These are phyloP conservation scores for Drosophila colorata DNA, from an alignment of 2,888 invertebrate genomes.

Conservation along the genomic window DNA sequence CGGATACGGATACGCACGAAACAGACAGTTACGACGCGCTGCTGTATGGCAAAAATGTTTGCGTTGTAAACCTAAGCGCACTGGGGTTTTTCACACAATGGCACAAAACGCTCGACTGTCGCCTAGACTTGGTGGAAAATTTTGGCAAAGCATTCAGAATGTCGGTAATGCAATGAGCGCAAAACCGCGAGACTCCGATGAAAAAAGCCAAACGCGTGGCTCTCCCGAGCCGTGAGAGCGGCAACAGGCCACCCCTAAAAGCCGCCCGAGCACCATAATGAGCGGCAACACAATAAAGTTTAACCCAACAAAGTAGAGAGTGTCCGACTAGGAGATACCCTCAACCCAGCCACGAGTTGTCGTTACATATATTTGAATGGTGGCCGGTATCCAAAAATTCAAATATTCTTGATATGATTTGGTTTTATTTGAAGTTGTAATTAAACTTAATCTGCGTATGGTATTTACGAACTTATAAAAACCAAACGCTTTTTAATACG, in stretches of 20 bases:
- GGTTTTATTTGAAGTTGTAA: too few relatives aligned
- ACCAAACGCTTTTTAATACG: too few relatives aligned
- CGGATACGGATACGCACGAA: slow-evolving; percentile 55
- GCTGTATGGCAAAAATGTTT: slow-evolving; percentile 55
- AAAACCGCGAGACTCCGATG: slow-evolving; percentile 43
- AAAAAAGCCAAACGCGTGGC: slow-evolving; percentile 21
- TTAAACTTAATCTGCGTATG: too few relatives aligned
- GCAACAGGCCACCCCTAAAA: slow-evolving; percentile 72
- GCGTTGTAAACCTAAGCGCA: slow-evolving; percentile 32
- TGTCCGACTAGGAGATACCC: too few relatives aligned
- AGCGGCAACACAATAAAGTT: slow-evolving; percentile 37
- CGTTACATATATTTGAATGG: too few relatives aligned
- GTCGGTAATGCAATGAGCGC: slow-evolving; percentile 62
- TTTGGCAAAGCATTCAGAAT: slow-evolving; percentile 58
- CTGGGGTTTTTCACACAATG: slow-evolving; percentile 50
- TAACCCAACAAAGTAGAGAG: slow-evolving; percentile 6
- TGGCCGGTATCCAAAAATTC: too few relatives aligned
- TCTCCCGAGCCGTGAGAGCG: slow-evolving; percentile 40
- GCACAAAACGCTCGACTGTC: slow-evolving; percentile 58
- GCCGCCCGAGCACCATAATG: slow-evolving; percentile 19
- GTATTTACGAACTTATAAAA: too few relatives aligned
- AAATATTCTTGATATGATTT: too few relatives aligned
- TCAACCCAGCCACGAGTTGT: too few relatives aligned
- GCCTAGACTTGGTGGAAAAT: slow-evolving; percentile 59
- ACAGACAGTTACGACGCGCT: slow-evolving; percentile 45